Evolutionary conservation across 1,140 invertebrate species (phyloP).

Genomic region (Delia radicum): DNA sequence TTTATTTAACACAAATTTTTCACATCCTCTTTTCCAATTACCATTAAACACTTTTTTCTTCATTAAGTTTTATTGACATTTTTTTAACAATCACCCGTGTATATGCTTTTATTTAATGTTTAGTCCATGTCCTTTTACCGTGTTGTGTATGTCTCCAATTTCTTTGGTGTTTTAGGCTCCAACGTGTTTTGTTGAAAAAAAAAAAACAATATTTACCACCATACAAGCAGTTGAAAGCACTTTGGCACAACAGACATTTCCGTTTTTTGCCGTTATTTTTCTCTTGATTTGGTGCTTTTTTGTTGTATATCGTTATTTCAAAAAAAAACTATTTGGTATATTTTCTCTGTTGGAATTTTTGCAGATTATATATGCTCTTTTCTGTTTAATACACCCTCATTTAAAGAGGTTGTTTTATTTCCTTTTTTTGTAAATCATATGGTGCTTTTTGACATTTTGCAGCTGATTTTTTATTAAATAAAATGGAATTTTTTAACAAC

Average conservation of each 20-base stretch:
- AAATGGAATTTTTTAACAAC: too few species aligned
- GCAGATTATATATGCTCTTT: not conserved
- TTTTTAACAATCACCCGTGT: constrained; percentile 1
- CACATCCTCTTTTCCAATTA: not conserved
- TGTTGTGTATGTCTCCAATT: constrained; percentile 1
- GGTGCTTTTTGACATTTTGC: too few species aligned
- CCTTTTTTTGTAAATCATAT: not conserved
- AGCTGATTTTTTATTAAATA: too few species aligned
- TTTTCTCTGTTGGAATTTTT: not conserved
- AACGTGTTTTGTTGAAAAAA: not conserved
- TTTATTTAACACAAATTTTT: not conserved
- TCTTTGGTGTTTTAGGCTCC: constrained; percentile 3
- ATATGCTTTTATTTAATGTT: not conserved
- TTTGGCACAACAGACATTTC: not conserved
- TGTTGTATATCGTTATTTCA: too few species aligned
- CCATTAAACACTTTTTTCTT: not conserved
- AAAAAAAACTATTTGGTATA: not conserved
- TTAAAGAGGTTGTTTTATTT: not conserved
- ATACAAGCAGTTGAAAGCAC: not conserved
- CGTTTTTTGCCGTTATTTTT: constrained; percentile 1
- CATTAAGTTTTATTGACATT: not conserved
- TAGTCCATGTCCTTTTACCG: constrained; percentile 1
- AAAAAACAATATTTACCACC: not conserved
- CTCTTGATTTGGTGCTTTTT: not conserved
- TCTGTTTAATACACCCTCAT: not conserved